Conservation (phyloP, 2,797 vertebrate genomes). For the Pyrrhura leucotis region DNA sequence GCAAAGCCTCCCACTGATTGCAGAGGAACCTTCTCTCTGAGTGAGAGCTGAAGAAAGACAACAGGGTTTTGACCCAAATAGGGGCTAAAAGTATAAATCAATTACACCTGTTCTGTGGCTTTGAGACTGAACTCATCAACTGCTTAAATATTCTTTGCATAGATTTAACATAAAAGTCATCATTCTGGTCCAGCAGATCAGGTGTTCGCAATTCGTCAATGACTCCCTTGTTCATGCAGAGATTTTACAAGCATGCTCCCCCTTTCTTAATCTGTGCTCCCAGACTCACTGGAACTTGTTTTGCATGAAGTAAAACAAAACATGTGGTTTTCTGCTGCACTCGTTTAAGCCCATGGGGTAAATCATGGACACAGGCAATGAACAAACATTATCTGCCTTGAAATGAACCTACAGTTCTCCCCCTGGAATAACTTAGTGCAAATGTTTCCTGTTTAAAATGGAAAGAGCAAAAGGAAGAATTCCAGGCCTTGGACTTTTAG, state of each 20-base stretch:
- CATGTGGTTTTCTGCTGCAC: constrained; percentile 76
- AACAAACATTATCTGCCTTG: constrained; percentile 81
- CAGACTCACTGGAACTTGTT: constrained; percentile 67
- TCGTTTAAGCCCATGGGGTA: constrained; percentile 77
- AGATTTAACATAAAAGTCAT: constrained; percentile 32
- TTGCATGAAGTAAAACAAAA: constrained; percentile 70
- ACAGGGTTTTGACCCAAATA: constrained; percentile 24
- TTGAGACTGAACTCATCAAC: constrained; percentile 20
- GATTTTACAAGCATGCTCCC: constrained; percentile 45
- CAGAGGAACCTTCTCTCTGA: background rate
- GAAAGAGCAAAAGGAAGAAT: constrained; percentile 79
- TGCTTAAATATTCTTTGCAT: constrained; percentile 36
- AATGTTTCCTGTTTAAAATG: constrained; percentile 85
- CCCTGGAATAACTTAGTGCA: constrained; percentile 79
- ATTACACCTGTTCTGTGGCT: constrained; percentile 24
- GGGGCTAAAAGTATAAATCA: constrained; percentile 22
- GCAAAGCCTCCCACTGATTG: constrained; percentile 9
- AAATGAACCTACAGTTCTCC: constrained; percentile 77
- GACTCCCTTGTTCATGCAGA: constrained; percentile 23
- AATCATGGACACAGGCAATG: constrained; percentile 79
- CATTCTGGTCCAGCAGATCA: constrained; percentile 45
- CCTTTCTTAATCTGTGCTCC: constrained; percentile 55
- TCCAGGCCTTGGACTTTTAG: constrained; percentile 80
- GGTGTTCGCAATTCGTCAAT: constrained; percentile 25
- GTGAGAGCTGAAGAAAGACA: background rate